Percentiles rank a stretch among this genome's conserved stretches.
phyloP scores from a whole-genome alignment of 2,113 vertebrate species.

The Sylvia atricapilla region DNA sequence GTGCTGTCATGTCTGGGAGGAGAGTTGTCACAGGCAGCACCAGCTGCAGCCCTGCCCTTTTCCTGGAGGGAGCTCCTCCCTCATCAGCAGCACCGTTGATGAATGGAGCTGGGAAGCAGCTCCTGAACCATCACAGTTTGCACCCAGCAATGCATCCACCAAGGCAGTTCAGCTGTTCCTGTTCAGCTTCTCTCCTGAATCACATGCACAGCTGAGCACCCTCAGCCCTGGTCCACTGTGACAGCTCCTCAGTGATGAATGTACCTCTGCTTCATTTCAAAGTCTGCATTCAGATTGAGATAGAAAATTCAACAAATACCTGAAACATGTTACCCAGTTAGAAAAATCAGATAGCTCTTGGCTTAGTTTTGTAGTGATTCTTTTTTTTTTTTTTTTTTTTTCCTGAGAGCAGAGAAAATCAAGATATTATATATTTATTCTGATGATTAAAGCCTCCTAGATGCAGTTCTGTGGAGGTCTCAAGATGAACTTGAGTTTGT shows the following conservation, averaged over 20 bases:
- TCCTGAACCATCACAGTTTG: neutral
- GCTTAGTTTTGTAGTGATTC: neutral
- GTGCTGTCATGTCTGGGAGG: neutral
- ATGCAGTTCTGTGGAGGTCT: neutral
- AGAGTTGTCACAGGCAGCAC: neutral
- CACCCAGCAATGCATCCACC: rapidly evolving
- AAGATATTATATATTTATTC: neutral
- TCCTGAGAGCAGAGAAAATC: neutral
- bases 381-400: neutral
- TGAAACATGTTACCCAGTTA: neutral
- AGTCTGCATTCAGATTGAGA: neutral
- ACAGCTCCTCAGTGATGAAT: neutral
- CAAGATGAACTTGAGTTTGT: neutral
- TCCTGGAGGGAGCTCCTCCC: neutral
- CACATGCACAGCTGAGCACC: rapidly evolving
- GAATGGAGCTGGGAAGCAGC: neutral
- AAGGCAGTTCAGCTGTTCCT: neutral
- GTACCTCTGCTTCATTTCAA: neutral
- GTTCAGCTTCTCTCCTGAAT: neutral
- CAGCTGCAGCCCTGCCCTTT: neutral
- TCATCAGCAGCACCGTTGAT: rapidly evolving
- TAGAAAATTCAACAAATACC: neutral
- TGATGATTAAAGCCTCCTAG: neutral
- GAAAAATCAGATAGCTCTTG: neutral
- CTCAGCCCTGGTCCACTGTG: rapidly evolving